Percentiles rank a stretch among this genome's conserved stretches.
These are phyloP conservation scores for Choristoneura fumiferana DNA, from an alignment of 1,140 invertebrate genomes.

Conservation along the genomic window DNA sequence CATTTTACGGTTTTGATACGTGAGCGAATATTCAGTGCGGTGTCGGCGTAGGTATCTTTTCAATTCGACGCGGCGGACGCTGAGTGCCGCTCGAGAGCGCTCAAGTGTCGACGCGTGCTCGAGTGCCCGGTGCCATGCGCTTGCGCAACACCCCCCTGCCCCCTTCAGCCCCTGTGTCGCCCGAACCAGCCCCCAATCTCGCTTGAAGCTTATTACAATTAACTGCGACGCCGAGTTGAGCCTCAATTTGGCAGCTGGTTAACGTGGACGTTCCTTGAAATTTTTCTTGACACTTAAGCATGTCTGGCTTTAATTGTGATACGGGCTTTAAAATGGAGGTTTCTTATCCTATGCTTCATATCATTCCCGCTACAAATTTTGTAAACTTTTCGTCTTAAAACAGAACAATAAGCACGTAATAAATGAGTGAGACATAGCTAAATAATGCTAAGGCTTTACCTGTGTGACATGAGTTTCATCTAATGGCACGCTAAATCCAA, in stretches of 20 bases:
- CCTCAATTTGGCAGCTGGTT: constrained; percentile 55
- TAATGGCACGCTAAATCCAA: constrained; percentile 16
- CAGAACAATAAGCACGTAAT: constrained; percentile 2
- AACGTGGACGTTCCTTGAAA: background rate
- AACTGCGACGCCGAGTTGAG: constrained; percentile 62
- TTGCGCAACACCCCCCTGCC: constrained; percentile 48
- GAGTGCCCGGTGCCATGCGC: constrained; percentile 63
- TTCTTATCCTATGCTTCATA: no score
- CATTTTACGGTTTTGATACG: constrained; percentile 77
- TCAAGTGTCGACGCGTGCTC: constrained; percentile 71
- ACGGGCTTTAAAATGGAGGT: no score
- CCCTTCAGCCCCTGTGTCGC: constrained; percentile 22
- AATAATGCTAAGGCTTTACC: constrained; percentile 16
- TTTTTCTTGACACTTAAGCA: background rate
- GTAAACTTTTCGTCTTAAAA: no score
- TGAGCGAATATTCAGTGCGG: constrained; percentile 75
- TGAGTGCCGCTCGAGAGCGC: constrained; percentile 64
- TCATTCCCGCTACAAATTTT: no score
- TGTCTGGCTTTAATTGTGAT: no score
- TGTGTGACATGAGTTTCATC: constrained; percentile 6
- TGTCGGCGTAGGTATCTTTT: constrained; percentile 76
- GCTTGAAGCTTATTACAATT: constrained; percentile 68
- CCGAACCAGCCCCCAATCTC: constrained; percentile 28
- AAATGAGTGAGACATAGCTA: background rate
- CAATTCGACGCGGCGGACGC: constrained; percentile 69